Conservation (phyloP, 2,797 vertebrate species). For the Myotis daubentonii region DNA sequence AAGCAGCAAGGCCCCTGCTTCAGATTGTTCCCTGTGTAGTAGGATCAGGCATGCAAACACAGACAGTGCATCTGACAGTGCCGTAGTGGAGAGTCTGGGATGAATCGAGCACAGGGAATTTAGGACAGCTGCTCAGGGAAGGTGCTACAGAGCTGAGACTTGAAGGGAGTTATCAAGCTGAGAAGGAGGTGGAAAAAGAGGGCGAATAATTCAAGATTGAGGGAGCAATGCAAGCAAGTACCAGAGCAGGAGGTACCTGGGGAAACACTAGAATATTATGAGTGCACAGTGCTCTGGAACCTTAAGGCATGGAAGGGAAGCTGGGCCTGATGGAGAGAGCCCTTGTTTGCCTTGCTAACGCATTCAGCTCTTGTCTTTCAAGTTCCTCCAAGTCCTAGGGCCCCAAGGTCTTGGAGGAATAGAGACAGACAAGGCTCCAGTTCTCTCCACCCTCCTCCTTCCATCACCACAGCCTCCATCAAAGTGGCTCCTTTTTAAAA, state of each 20-base stretch:
- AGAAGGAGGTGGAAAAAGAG: background rate
- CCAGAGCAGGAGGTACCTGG: background rate
- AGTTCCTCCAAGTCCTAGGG: background rate
- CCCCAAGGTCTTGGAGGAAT: background rate
- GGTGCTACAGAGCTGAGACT: background rate
- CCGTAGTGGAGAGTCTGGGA: rapidly evolving
- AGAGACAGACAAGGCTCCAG: background rate
- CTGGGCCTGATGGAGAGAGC: background rate
- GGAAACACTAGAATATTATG: background rate
- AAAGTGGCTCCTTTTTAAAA: background rate
- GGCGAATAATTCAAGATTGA: background rate
- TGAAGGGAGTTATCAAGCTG: background rate
- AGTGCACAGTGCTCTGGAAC: background rate
- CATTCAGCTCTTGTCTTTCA: background rate
- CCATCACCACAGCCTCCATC: background rate
- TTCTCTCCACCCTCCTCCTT: background rate
- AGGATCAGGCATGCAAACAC: background rate
- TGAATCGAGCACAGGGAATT: background rate
- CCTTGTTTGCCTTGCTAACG: background rate
- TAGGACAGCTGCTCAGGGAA: background rate
- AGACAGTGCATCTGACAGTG: background rate
- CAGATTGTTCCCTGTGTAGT: background rate
- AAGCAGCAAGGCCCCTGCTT: background rate
- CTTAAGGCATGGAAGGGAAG: background rate
- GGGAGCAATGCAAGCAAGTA: background rate